phyloP scores from a whole-genome alignment of 2,797 vertebrate species.

The Argyrosomus regius region DNA sequence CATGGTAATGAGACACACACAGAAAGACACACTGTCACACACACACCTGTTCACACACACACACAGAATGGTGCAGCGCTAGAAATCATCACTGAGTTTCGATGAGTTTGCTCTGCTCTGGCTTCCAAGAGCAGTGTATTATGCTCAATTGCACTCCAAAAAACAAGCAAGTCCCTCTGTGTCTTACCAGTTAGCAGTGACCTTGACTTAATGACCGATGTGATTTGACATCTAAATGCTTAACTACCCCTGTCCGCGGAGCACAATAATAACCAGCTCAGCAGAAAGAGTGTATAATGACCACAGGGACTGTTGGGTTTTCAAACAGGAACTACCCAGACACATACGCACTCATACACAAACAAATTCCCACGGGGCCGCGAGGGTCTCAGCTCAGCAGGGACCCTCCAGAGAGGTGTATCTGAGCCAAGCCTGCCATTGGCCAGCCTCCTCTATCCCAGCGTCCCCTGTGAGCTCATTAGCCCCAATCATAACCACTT shows the following conservation, averaged over 20 bases:
- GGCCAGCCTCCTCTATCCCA: slow-evolving; percentile 67
- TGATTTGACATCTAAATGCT: slow-evolving; percentile 75
- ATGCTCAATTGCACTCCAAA: slow-evolving; percentile 21
- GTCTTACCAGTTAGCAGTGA: slow-evolving; percentile 53
- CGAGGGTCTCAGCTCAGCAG: slow-evolving; percentile 62
- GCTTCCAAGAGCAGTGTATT: slow-evolving; percentile 10
- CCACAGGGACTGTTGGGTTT: slow-evolving; percentile 65
- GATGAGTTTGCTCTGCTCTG: slow-evolving; percentile 38
- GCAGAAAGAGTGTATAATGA: slow-evolving; percentile 77
- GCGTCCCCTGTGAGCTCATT: slow-evolving; percentile 85
- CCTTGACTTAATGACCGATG: slow-evolving; percentile 67
- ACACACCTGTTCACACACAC: slow-evolving; percentile 71
- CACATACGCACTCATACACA: slow-evolving; percentile 58
- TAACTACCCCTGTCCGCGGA: slow-evolving; percentile 62
- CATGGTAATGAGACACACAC: slow-evolving; percentile 82
- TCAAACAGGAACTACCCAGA: slow-evolving; percentile 60
- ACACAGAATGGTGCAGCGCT: slow-evolving; percentile 60
- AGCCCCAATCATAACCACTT: slow-evolving; percentile 82
- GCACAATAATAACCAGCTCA: slow-evolving; percentile 71
- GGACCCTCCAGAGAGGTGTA: slow-evolving; percentile 59
- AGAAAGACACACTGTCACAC: slow-evolving; percentile 61
- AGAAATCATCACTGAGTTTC: slow-evolving; percentile 54
- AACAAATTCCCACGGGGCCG: slow-evolving; percentile 58
- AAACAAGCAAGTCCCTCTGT: slow-evolving; percentile 31
- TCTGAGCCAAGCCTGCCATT: slow-evolving; percentile 54